These are phyloP conservation scores for Melanotaenia maccullochi DNA, from an alignment of 2,797 vertebrate species.

Conservation along the genomic window DNA sequence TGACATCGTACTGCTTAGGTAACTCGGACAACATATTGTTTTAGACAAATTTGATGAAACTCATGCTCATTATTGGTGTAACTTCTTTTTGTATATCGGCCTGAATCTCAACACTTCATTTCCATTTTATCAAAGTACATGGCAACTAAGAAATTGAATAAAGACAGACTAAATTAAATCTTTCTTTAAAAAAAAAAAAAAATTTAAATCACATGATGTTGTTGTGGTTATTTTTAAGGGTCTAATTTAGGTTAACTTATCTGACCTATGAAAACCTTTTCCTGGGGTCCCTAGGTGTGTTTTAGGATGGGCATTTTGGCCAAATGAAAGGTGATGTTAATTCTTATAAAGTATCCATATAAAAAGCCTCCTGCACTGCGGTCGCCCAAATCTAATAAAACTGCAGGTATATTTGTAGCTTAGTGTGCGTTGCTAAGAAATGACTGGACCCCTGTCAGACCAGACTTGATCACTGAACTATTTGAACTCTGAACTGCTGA, in stretches of 20 bases:
- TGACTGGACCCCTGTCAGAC: constrained; percentile 27
- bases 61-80: not conserved
- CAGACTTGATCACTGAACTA: constrained; percentile 50
- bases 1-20: not conserved
- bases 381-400: constrained; percentile 14
- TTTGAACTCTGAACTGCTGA: constrained; percentile 70
- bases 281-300: not conserved
- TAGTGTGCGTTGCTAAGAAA: constrained; percentile 34
- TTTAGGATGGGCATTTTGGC: not conserved
- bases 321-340: not conserved
- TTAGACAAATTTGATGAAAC: not conserved
- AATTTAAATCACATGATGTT: not conserved
- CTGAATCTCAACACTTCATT: not conserved
- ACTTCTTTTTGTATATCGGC: not conserved
- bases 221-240: not conserved
- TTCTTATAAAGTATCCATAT: not conserved
- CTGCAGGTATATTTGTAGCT: constrained; percentile 36
- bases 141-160: not conserved
- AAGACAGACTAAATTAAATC: not conserved
- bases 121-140: not conserved
- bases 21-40: not conserved
- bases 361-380: constrained; percentile 33
- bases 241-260: not conserved
- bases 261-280: not conserved
- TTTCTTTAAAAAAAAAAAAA: not conserved